Base-by-base conservation (phyloP, 2,797 vertebrate species). In the Peromyscus melanophrys region DNA sequence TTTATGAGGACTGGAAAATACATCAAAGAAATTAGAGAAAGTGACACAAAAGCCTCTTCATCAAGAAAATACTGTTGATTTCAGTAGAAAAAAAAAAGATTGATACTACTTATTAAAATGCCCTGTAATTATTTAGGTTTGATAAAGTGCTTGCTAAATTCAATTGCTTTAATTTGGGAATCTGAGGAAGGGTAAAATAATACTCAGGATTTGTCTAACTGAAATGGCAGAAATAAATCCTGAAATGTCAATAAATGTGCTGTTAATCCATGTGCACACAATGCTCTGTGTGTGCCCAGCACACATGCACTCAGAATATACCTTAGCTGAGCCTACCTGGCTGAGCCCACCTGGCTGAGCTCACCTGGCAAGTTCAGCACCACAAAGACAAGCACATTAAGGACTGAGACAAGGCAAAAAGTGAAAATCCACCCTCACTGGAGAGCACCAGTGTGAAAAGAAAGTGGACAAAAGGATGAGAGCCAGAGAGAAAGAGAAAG, bases 71-170 rank as follows among this genome's bases (percentile, higher is more conserved):
- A 69, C 1, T 90, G 40, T 81, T 61, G 37, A 75, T 87, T 88
- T 91, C 23, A 37, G 27, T 40, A 94, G 77, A 95, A 92, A 37
- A 67, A 27, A 81, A 67, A 23, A 96, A 89, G 29, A 97, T 93
- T 76, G 61, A 90, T 69, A 61, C 1, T 7, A 23, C n/a, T 86
- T 34, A 25, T 71, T 96, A 71, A 94, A 96, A 93, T 69, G 29
- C 2, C 29, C n/a, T 76, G 29, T 27, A 63, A 90, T 89, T 94
- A 88, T 59, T 94, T 83, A 83, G 85, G 13, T 29, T 93, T 89
- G 67, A 81, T 94, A 87, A 6, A 85, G 40, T 88, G 17, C 11
- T 88, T 94, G 93, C 43, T 90, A 89, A 93, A 4, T 92, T 96
- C 25, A n/a, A 16, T 84, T 88, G 88, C 23, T 52, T 95, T 43